phyloP scores from a whole-genome alignment of 1,140 invertebrate species.

The Pogonognathellus flavescens region DNA sequence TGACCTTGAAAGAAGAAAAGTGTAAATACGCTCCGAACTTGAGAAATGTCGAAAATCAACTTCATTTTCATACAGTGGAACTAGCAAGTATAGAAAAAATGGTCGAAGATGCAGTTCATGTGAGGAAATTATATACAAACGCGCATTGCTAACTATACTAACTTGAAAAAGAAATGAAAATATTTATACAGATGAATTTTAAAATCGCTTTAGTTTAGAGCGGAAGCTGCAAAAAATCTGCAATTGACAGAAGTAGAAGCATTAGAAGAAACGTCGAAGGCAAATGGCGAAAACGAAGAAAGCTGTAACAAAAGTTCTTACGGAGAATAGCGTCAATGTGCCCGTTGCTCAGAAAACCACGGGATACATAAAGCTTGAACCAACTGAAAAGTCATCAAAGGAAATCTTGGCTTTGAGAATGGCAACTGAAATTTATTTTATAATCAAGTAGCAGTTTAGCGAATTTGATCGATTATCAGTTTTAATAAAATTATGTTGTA shows the following conservation, averaged over 20 bases:
- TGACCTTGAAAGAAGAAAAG: constrained; percentile 56
- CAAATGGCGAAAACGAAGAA: constrained; percentile 66
- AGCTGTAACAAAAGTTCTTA: constrained; percentile 60
- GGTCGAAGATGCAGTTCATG: constrained; percentile 58
- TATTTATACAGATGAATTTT: too few species aligned
- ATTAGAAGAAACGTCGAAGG: constrained; percentile 50
- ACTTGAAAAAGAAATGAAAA: too few species aligned
- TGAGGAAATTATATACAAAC: constrained; percentile 50
- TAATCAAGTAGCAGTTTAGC: too few species aligned
- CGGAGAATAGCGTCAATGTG: constrained; percentile 49
- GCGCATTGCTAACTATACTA: too few species aligned
- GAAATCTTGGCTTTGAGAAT: background rate
- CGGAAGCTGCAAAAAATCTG: constrained; percentile 61
- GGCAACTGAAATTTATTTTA: too few species aligned
- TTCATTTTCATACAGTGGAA: constrained; percentile 52
- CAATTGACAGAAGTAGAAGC: constrained; percentile 62
- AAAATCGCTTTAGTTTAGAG: too few species aligned
- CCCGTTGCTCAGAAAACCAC: background rate
- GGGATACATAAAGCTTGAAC: background rate
- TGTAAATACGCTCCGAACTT: constrained; percentile 57
- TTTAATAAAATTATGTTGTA: too few species aligned
- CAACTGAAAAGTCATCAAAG: background rate
- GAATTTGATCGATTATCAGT: too few species aligned
- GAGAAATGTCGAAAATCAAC: constrained; percentile 54
- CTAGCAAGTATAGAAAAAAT: constrained; percentile 54